Evolutionary conservation across 2,888 invertebrate genomes (phyloP).

Genomic region (Lasioglossum vierecki): DNA sequence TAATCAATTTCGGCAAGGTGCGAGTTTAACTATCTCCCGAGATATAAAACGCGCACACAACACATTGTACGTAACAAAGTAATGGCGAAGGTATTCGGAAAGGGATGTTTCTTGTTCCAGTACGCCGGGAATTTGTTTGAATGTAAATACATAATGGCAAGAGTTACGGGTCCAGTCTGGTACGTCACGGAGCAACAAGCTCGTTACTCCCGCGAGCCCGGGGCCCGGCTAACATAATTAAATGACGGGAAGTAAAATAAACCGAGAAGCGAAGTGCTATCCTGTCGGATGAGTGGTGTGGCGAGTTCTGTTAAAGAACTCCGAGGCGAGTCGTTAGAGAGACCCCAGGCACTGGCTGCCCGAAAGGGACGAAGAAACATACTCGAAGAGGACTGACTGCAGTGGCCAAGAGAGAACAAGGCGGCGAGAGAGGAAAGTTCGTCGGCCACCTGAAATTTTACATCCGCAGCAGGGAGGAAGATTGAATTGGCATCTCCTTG

Average conservation of each 20-base stretch:
- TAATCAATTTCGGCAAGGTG: too few relatives aligned
- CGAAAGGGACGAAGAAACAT: conserved; percentile 55
- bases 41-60: too few relatives aligned
- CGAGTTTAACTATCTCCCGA: too few relatives aligned
- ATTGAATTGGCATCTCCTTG: conserved; percentile 80
- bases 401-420: conserved; percentile 49
- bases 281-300: conserved; percentile 1
- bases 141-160: not conserved
- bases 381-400: conserved; percentile 48
- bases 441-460: conserved; percentile 74
- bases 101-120: not conserved
- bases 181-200: conserved; percentile 16
- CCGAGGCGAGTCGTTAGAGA: conserved; percentile 31
- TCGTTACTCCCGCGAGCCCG: conserved; percentile 1
- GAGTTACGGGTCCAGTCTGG: not conserved
- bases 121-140: not conserved
- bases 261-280: not conserved
- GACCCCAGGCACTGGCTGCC: not conserved
- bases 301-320: conserved; percentile 35
- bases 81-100: not conserved
- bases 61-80: not conserved
- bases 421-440: conserved; percentile 70
- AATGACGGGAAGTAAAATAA: conserved; percentile 4
- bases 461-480: conserved; percentile 71
- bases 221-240: conserved; percentile 25